A percentile compares a stretch with the other conserved stretches of the same genome.
phyloP scores from a whole-genome alignment of 2,888 invertebrate genomes.

The Ormyrus nitidulus region DNA sequence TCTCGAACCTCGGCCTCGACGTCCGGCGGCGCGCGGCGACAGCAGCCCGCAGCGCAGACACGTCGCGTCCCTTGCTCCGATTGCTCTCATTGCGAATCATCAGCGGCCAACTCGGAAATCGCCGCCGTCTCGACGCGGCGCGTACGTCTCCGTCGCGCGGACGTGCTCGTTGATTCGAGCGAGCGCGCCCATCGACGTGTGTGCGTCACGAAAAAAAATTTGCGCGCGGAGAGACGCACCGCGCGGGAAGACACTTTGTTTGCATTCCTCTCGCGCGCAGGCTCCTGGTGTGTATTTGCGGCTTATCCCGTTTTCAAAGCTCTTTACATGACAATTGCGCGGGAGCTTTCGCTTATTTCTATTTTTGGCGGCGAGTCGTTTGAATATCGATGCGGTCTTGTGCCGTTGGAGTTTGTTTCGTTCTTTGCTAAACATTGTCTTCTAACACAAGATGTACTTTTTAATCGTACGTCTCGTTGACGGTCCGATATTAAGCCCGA shows the following conservation, averaged over 20 bases:
- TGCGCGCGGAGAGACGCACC: background rate
- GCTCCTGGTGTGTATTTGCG: background rate
- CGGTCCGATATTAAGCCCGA: no score
- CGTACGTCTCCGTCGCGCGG: background rate
- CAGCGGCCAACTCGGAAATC: background rate
- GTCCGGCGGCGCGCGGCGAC: background rate
- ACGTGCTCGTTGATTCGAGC: conserved; percentile 16
- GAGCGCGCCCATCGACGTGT: conserved; percentile 9
- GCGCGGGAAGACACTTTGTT: background rate
- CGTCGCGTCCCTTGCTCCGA: background rate
- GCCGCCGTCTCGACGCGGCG: conserved; percentile 12
- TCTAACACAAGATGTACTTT: no score
- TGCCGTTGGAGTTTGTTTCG: no score
- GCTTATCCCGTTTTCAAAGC: background rate
- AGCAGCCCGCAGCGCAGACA: background rate
- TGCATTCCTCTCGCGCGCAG: background rate
- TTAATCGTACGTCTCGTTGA: no score
- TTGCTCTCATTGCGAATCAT: conserved; percentile 37
- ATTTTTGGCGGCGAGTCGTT: background rate
- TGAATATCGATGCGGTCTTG: no score
- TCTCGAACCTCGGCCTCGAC: background rate
- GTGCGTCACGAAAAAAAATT: conserved; percentile 31
- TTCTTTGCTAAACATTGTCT: no score
- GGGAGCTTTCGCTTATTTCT: background rate
- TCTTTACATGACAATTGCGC: conserved; percentile 32